Evolutionary conservation across 1,140 invertebrate genomes (phyloP).

Genomic region (Zelostemma sp.): DNA sequence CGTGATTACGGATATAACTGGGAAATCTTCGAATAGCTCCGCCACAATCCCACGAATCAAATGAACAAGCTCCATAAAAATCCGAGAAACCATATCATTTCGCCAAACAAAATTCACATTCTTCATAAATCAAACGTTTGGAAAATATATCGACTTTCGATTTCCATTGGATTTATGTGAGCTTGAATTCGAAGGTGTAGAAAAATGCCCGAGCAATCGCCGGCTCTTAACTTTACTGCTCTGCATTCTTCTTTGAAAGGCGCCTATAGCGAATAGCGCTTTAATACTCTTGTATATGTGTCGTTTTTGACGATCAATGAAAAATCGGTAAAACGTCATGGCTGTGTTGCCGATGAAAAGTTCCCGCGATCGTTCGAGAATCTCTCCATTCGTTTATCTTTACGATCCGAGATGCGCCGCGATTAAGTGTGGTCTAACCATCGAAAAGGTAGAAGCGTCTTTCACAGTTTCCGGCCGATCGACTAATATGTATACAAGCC

Average conservation of each 20-base stretch:
- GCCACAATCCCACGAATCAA: constrained; percentile 29
- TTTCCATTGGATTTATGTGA: too few relatives aligned
- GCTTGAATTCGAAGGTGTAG: neutral
- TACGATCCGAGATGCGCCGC: constrained; percentile 38
- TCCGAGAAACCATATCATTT: constrained; percentile 12
- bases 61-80: too few relatives aligned
- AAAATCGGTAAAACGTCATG: constrained; percentile 18
- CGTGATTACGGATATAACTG: constrained; percentile 58
- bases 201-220: constrained; percentile 8
- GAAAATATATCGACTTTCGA: too few relatives aligned
- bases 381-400: constrained; percentile 61
- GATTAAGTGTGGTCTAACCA: constrained; percentile 37
- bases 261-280: constrained; percentile 19
- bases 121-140: too few relatives aligned
- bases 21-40: constrained; percentile 30
- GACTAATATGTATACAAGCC: constrained; percentile 30
- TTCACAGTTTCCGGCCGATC: constrained; percentile 39
- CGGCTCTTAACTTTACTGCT: constrained; percentile 31
- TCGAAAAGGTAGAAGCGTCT: constrained; percentile 44
- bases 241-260: constrained; percentile 23
- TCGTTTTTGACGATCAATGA: constrained; percentile 33
- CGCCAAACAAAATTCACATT: too few relatives aligned
- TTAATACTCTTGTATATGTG: constrained; percentile 22
- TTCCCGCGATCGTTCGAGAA: constrained; percentile 28
- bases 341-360: constrained; percentile 21